These are phyloP conservation scores for Schizopygopsis pylzovi DNA, from an alignment of 2,797 vertebrate species.

Conservation along the genomic window DNA sequence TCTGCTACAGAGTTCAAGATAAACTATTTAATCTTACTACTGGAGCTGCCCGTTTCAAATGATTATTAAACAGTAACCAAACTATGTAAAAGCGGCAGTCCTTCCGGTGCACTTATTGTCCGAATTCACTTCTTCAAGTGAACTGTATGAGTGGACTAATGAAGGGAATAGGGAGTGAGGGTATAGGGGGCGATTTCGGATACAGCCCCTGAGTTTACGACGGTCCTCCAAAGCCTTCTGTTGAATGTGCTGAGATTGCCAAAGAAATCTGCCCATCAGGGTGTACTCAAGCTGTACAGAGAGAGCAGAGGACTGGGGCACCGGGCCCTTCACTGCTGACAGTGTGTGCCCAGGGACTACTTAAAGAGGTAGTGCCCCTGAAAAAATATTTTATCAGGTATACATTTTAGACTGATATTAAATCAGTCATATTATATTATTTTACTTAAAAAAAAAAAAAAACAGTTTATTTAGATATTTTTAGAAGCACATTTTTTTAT, in stretches of 20 bases:
- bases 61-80: too few relatives aligned
- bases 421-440: neutral
- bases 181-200: too few relatives aligned
- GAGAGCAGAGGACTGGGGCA: neutral
- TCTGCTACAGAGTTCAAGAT: too few relatives aligned
- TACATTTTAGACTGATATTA: neutral
- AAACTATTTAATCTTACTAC: too few relatives aligned
- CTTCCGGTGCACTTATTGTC: too few relatives aligned
- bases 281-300: neutral
- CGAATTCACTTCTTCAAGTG: too few relatives aligned
- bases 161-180: too few relatives aligned
- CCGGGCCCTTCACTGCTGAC: neutral
- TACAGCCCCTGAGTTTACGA: neutral
- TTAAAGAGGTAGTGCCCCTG: neutral
- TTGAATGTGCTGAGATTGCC: neutral
- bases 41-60: too few relatives aligned
- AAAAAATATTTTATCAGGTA: neutral
- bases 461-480: neutral
- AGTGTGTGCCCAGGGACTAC: neutral
- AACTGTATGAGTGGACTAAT: too few relatives aligned
- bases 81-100: too few relatives aligned
- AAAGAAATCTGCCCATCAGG: neutral
- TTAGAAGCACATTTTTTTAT: neutral
- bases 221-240: neutral
- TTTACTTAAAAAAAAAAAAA: neutral